Conservation (phyloP, 2,113 vertebrate species). For the Fulica atra region DNA sequence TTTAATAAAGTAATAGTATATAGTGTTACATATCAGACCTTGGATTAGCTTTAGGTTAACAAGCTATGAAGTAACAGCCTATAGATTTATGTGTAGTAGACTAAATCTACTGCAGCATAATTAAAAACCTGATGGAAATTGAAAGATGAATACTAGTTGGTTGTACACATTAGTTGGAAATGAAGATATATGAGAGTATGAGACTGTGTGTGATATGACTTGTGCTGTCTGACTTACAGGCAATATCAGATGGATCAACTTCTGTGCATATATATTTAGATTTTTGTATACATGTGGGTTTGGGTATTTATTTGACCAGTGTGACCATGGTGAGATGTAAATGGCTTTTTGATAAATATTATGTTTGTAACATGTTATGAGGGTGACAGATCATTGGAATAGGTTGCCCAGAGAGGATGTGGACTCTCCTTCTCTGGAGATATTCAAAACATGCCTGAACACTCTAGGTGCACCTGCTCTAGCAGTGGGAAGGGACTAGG, state of each 20-base stretch:
- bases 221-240: neutral
- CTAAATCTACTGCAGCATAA: neutral
- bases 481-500: too few species aligned
- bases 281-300: rapidly evolving
- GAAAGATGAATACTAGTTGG: neutral
- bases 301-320: neutral
- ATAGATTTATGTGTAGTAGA: neutral
- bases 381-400: too few species aligned
- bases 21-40: neutral
- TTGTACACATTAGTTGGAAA: neutral
- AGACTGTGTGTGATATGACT: neutral
- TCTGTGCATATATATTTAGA: neutral
- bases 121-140: neutral
- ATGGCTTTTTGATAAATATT: neutral
- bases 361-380: neutral
- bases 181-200: neutral
- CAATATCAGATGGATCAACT: neutral
- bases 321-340: neutral
- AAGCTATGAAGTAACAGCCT: neutral
- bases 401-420: too few species aligned
- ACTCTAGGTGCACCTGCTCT: too few species aligned
- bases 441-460: too few species aligned
- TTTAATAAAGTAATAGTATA: neutral
- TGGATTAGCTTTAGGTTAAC: neutral
- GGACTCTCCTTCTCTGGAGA: too few species aligned